Evolutionary conservation across 2,888 invertebrate species (phyloP), one percentile per base, ranked within the genome.

Genomic region (Synanthedon tipuliformis): DNA sequence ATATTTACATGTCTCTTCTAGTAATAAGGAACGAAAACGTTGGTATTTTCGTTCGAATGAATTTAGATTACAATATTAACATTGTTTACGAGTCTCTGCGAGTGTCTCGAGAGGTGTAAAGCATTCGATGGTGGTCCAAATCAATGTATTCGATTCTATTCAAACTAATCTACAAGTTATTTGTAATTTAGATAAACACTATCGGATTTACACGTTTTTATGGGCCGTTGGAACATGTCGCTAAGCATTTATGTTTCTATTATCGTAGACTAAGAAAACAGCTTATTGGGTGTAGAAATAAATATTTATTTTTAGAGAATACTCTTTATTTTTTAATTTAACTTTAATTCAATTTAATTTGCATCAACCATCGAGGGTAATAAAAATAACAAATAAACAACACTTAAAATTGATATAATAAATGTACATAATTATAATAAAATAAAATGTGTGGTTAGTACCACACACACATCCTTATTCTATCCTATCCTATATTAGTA

Each of bases 41-140:
- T 45, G n/a, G 45, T 45, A 50, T 56, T 63, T 69, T 66, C 61
- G 66, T 72, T 58, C 64, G 69, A 72, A 68, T 77, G 78, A 80
- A 78, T 81, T 81, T 79, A 79, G 73, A 81, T 79, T 67, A 71
- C 68, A 69, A 69, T 73, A 79, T 80, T 79, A 78, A 69, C 75
- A 73, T 79, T 76, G 75, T 72, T 75, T 78, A 78, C 70, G 64
- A 59, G 62, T 57, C 54, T 62, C 62, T 60, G 58, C 60, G 55
- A 61, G 61, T 62, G 60, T 50, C 50, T 65, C 58, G 56, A 58
- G 59, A 71, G 66, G 69, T 69, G 71, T 71, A 60, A 71, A 69
- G 60, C 65, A 64, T 58, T 68, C 55, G 63, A 58, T 56, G 66
- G 69, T 76, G 80, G 79, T 74, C 67, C 66, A 49, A 49, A 49